These are phyloP conservation scores for Tinamus major DNA, from an alignment of 2,797 vertebrate genomes.

Conservation along the genomic window DNA sequence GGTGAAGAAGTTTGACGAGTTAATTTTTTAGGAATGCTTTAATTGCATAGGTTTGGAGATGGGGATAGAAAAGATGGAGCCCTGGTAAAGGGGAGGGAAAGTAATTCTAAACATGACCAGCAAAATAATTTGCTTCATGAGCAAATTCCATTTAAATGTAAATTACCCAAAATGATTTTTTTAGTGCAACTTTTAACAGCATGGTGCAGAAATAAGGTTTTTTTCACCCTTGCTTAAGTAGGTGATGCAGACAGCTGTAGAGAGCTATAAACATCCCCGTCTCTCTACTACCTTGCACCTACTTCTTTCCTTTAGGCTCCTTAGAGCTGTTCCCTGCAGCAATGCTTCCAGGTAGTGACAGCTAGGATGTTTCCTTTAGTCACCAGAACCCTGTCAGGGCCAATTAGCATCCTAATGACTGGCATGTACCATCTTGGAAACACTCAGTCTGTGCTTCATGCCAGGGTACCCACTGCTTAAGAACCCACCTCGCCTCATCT, in stretches of 20 bases:
- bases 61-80: not conserved
- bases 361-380: constrained; percentile 41
- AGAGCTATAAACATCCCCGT: constrained; percentile 29
- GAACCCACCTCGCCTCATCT: constrained; percentile 42
- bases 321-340: constrained; percentile 67
- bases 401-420: constrained; percentile 74
- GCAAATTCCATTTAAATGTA: constrained; percentile 74
- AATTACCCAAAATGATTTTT: constrained; percentile 62
- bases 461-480: constrained; percentile 33
- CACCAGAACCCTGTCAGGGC: constrained; percentile 60
- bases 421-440: constrained; percentile 51
- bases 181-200: constrained; percentile 47
- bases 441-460: not conserved
- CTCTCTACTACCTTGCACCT: constrained; percentile 18
- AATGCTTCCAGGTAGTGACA: constrained; percentile 59
- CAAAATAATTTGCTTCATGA: constrained; percentile 51
- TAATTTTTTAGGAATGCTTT: constrained; percentile 56
- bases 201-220: constrained; percentile 26
- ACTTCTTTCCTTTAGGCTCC: constrained; percentile 43
- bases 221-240: constrained; percentile 27
- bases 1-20: constrained; percentile 43
- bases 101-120: constrained; percentile 51
- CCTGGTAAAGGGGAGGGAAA: not conserved
- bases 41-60: not conserved
- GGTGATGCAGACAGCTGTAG: constrained; percentile 42